phyloP scores from a whole-genome alignment of 2,888 invertebrate species.

The Caenorhabditis auriculariae region DNA sequence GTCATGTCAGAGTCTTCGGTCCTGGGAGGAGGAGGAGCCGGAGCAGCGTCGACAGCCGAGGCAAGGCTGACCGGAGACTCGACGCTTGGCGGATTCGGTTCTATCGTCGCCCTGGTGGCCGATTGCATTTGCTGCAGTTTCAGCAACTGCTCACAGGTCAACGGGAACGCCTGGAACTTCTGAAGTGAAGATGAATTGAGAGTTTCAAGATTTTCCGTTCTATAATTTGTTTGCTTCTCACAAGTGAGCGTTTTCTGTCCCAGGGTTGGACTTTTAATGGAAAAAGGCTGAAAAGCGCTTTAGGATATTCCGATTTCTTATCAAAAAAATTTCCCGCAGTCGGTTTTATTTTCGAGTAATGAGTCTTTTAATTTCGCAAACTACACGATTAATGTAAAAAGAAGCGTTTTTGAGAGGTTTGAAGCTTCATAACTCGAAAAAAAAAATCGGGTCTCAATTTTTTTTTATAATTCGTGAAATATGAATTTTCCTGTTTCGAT shows the following conservation, averaged over 20 bases:
- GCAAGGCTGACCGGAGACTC: conserved; percentile 7
- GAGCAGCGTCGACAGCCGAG: not conserved
- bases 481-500: not conserved
- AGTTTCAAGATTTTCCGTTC: no score
- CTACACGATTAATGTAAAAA: no score
- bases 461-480: not conserved
- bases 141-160: conserved; percentile 38
- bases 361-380: no score
- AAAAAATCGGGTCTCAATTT: not conserved
- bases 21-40: not conserved
- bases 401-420: no score
- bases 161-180: conserved; percentile 22
- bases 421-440: no score
- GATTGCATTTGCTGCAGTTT: conserved; percentile 32
- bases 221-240: no score
- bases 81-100: conserved; percentile 15
- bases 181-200: not conserved
- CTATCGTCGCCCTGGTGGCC: conserved; percentile 17
- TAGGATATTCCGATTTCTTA: no score
- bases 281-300: no score
- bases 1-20: conserved; percentile 29
- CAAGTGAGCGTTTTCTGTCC: no score
- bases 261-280: no score
- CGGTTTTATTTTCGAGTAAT: no score
- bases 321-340: no score